Evolutionary conservation across 2,888 invertebrate genomes (phyloP), one percentile per base, ranked within the genome.

Genomic region (Platypus cylindrus): DNA sequence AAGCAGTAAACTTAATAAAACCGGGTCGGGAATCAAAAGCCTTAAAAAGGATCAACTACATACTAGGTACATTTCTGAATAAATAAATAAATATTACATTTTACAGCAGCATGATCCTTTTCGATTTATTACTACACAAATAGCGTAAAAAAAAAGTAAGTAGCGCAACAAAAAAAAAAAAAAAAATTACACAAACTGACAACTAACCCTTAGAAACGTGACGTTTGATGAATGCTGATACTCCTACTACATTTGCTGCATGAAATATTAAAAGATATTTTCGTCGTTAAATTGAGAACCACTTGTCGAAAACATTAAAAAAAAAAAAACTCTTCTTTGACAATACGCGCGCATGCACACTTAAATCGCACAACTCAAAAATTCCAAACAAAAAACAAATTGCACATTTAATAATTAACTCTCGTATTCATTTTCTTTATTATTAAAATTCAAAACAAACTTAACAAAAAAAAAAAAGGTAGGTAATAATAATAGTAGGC

Each of bases 231-330:
- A 58, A 55, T 40, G 61, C 53, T 34, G 61, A 58, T 39, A 59
- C 49, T 58, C 62, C 61, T 53, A n/a, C n/a, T n/a, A 56, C 52
- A 51, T 53, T 59, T 44, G 62, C 60, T 61, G 62, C 61, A 56
- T 61, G 62, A 52, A 61, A 61, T 51, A 48, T 35, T 13, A 27
- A 32, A 37, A 24, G n/a, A 3, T 24, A 24, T 9, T 24, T 24
- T 24, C n/a, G n/a, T n/a, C n/a, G n/a, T 11, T 24, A n/a, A 11
- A 5, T 13, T 8, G n/a, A n/a, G 17, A n/a, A 24, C 11, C 11
- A 22, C 24, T 28, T 24, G 18, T 30, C 30, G 23, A 20, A 31
- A 30, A 12, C 9, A 23, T 5, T 32, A 34, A 18, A 17, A 37
- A 40, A 40, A 28, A n/a, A 34, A 22, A 32, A 14, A 28, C 17